Conservation (phyloP, 2,113 vertebrate species). For the Acrocephalus kingi region DNA sequence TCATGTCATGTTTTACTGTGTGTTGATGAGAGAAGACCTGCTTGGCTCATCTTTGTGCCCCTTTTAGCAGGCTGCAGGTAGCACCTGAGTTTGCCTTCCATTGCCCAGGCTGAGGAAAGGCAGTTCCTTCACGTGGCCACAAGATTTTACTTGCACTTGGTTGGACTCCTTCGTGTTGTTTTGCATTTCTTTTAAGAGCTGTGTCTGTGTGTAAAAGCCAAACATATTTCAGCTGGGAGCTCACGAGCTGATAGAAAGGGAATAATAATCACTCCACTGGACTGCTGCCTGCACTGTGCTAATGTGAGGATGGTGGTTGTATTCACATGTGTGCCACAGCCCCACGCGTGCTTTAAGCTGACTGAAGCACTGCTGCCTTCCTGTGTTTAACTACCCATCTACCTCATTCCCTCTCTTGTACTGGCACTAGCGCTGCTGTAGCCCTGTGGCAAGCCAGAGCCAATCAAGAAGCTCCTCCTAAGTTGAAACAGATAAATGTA, state of each 20-base stretch:
- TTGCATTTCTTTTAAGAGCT: neutral
- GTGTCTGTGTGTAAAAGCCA: neutral
- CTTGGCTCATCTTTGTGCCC: neutral
- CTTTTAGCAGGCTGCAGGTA: neutral
- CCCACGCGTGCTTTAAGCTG: neutral
- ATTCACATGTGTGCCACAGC: rapidly evolving
- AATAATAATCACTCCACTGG: rapidly evolving
- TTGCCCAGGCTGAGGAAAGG: neutral
- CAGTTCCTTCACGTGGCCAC: neutral
- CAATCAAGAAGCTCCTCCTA: neutral
- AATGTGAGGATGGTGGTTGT: rapidly evolving
- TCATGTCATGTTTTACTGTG: neutral
- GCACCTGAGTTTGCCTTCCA: neutral
- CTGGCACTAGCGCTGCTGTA: neutral
- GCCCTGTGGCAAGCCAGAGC: neutral
- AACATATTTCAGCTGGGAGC: neutral
- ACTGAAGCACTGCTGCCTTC: neutral
- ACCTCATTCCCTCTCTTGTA: neutral
- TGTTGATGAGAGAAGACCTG: neutral
- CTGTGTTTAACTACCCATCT: rapidly evolving
- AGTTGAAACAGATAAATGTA: neutral
- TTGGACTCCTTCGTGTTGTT: neutral
- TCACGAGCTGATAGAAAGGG: neutral
- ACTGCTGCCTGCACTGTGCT: neutral
- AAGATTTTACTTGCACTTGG: neutral